Conservation (phyloP, 2,113 vertebrate genomes). For the Balaenoptera acutorostrata region DNA sequence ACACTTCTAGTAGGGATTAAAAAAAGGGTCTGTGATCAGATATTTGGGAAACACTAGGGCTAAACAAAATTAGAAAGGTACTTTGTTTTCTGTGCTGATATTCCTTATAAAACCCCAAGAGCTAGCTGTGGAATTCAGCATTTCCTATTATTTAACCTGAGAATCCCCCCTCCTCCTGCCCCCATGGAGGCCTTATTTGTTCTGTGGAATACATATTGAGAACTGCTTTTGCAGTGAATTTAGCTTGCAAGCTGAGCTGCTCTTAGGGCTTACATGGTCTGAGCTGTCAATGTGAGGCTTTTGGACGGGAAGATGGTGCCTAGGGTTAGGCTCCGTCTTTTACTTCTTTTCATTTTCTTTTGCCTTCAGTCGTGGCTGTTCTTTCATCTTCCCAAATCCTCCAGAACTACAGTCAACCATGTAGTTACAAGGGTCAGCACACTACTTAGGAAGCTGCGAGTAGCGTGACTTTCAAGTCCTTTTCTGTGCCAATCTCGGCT, state of each 20-base stretch:
- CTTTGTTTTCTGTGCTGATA: neutral
- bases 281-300: neutral
- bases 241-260: neutral
- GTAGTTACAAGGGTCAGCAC: neutral
- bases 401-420: neutral
- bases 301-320: neutral
- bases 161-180: accelerated
- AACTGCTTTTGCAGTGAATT: neutral
- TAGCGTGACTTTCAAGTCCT: neutral
- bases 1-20: neutral
- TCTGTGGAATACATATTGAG: neutral
- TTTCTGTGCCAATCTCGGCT: neutral
- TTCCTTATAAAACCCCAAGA: neutral
- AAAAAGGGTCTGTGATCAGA: neutral
- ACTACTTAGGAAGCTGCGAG: neutral
- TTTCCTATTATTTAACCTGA: neutral
- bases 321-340: neutral
- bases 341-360: neutral
- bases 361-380: neutral
- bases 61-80: neutral
- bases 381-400: neutral
- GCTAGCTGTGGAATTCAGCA: neutral
- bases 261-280: neutral
- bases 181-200: neutral
- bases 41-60: neutral